Evolutionary conservation across 1,140 invertebrate species (phyloP).

Genomic region (Danaus plexippus): DNA sequence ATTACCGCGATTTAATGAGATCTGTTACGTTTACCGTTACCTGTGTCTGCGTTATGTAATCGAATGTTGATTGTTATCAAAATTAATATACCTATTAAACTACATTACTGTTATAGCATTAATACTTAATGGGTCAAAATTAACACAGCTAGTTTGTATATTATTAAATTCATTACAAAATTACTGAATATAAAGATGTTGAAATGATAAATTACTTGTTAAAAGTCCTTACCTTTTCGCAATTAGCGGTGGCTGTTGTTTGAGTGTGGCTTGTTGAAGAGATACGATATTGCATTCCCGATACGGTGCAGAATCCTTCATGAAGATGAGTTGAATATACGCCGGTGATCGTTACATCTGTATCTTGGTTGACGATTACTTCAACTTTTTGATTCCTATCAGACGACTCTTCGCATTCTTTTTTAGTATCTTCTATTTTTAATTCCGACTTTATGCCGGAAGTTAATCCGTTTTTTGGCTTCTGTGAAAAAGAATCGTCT

Average conservation of each 20-base stretch:
- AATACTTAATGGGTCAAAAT: too few species aligned
- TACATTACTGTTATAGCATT: too few species aligned
- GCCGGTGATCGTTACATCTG: constrained; percentile 88
- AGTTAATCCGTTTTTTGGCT: constrained; percentile 64
- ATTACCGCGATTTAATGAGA: constrained; percentile 61
- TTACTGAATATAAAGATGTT: too few species aligned
- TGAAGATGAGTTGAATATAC: constrained; percentile 82
- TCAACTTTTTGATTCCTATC: constrained; percentile 75
- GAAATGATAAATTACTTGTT: neutral
- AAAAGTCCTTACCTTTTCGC: constrained; percentile 69
- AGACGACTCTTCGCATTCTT: constrained; percentile 70
- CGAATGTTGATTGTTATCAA: neutral
- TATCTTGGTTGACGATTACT: constrained; percentile 85
- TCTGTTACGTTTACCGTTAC: constrained; percentile 29
- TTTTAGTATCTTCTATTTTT: constrained; percentile 73
- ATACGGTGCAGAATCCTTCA: constrained; percentile 86
- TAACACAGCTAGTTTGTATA: too few species aligned
- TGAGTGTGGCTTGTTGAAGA: constrained; percentile 82
- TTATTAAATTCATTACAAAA: too few species aligned
- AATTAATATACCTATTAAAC: constrained; percentile 1
- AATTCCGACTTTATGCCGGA: constrained; percentile 68
- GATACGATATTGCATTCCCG: constrained; percentile 87
- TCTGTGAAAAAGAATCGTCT: constrained; percentile 68
- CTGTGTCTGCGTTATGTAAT: too few species aligned
- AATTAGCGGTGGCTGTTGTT: constrained; percentile 82